These are phyloP conservation scores for Drosophila anomelani DNA, from an alignment of 2,888 invertebrate species.

Conservation along the genomic window DNA sequence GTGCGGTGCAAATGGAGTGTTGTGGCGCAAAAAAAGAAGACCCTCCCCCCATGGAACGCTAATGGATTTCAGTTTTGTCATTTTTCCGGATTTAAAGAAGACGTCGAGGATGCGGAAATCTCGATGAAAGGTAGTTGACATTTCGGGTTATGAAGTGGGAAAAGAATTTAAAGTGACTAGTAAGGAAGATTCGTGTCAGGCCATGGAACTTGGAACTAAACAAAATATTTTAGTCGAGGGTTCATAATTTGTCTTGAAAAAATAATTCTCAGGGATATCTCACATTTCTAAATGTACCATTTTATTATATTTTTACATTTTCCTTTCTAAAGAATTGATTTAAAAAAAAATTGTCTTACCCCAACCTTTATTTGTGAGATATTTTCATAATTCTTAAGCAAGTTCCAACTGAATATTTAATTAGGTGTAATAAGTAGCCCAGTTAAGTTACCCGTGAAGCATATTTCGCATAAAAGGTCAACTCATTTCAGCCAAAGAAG, in stretches of 20 bases:
- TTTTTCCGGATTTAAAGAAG: conserved; percentile 4
- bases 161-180: neutral
- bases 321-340: neutral
- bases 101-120: conserved; percentile 5
- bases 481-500: neutral
- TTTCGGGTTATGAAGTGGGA: neutral
- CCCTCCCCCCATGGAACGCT: neutral
- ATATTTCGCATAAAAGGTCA: neutral
- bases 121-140: neutral
- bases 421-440: neutral
- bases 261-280: no score
- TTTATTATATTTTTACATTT: neutral
- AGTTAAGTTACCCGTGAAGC: neutral
- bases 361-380: neutral
- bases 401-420: neutral
- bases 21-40: conserved; percentile 19
- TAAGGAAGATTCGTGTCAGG: neutral
- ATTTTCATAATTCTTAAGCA: neutral
- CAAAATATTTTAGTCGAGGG: no score
- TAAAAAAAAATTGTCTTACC: neutral
- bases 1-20: conserved; percentile 45
- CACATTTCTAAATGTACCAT: neutral
- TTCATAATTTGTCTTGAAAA: no score
- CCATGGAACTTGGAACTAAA: no score
- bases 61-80: conserved; percentile 40